Conservation (phyloP, 2,113 vertebrate genomes). For the Caranx ignobilis region DNA sequence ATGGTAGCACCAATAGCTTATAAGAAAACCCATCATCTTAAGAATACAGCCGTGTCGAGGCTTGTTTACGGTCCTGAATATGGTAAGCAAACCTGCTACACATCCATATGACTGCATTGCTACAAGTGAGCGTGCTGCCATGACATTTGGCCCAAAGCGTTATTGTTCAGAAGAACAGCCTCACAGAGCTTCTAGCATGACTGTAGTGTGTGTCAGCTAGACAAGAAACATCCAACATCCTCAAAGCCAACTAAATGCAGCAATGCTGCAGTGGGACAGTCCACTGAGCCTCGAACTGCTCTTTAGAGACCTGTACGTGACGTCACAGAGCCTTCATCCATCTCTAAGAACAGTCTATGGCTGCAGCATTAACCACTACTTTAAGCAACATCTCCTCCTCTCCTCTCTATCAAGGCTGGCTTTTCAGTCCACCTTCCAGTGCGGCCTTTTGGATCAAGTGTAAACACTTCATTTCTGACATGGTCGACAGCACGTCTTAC, state of each 20-base stretch:
- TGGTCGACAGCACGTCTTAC: neutral
- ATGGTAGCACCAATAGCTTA: neutral
- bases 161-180: no score
- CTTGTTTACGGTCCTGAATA: neutral
- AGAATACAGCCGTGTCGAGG: no score
- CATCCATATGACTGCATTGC: neutral
- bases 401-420: neutral
- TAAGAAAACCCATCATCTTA: no score
- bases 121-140: no score
- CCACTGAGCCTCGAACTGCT: no score
- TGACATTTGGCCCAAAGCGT: no score
- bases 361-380: neutral
- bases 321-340: no score
- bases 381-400: neutral
- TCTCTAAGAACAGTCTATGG: neutral
- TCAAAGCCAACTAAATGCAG: neutral
- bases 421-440: neutral
- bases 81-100: neutral
- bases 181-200: no score
- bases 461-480: neutral
- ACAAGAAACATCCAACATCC: neutral
- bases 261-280: neutral
- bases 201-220: neutral
- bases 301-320: no score
- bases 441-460: neutral